A percentile compares a stretch with the other conserved stretches of the same genome.
Conservation (phyloP, 1,140 invertebrate genomes). For the Trichonephila clavata region DNA sequence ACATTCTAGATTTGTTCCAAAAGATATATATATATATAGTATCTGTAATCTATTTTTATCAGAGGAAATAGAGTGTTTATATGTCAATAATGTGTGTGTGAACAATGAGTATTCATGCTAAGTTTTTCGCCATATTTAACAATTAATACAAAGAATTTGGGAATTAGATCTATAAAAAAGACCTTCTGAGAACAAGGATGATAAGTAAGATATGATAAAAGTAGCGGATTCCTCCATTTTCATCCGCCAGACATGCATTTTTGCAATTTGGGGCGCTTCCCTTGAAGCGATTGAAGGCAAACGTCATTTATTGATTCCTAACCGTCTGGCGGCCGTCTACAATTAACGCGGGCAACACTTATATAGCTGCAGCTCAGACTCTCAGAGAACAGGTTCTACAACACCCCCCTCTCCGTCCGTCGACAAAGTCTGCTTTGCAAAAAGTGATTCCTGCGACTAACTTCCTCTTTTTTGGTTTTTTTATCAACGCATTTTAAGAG, state of each 20-base stretch:
- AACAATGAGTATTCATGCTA: no score
- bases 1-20: no score
- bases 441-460: slow-evolving; percentile 23
- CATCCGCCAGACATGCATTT: background rate
- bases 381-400: slow-evolving; percentile 39
- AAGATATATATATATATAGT: no score
- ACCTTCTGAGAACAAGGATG: no score
- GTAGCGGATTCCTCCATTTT: no score
- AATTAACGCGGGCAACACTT: background rate
- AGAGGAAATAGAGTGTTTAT: no score
- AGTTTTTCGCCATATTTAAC: no score
- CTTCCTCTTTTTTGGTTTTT: slow-evolving; percentile 10
- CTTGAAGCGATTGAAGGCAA: slow-evolving; percentile 1
- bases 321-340: slow-evolving; percentile 21
- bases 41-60: no score
- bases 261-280: background rate
- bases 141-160: no score
- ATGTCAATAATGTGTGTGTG: no score
- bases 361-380: slow-evolving; percentile 31
- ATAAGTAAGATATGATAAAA: no score
- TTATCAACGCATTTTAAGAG: background rate
- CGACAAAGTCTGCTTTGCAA: background rate
- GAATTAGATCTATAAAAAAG: no score
- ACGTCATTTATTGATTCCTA: slow-evolving; percentile 47
- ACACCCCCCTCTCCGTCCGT: slow-evolving; percentile 11